A percentile compares a stretch with the other conserved stretches of the same genome.
phyloP scores from a whole-genome alignment of 2,888 invertebrate species.

The Andrena haemorrhoa region DNA sequence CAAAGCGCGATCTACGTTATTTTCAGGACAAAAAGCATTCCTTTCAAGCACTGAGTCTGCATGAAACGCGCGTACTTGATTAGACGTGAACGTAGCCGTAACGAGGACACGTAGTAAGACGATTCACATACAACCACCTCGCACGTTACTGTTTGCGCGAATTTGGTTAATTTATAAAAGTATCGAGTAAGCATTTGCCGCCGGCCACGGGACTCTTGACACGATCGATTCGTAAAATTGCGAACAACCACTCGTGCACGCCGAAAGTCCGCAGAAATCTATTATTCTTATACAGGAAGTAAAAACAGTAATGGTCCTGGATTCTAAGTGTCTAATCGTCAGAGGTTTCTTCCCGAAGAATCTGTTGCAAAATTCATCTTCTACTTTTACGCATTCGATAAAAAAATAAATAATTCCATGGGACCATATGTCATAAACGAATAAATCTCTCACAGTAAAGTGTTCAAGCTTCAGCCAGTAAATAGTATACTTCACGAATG shows the following conservation, averaged over 20 bases:
- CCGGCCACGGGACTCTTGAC: background rate
- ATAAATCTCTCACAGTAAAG: too few species aligned
- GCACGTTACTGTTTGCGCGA: background rate
- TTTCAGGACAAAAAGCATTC: constrained; percentile 44
- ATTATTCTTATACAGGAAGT: too few species aligned
- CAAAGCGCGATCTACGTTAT: constrained; percentile 50
- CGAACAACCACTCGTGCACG: background rate
- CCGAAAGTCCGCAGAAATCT: background rate
- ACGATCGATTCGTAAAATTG: background rate
- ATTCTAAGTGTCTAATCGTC: too few species aligned
- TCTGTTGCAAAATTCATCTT: too few species aligned
- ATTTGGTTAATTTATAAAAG: background rate
- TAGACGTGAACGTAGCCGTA: constrained; percentile 12
- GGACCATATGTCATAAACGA: too few species aligned
- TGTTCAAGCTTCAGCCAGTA: too few species aligned
- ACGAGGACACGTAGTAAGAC: constrained; percentile 59
- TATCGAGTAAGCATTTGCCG: background rate
- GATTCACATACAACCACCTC: constrained; percentile 7
- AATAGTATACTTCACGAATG: too few species aligned
- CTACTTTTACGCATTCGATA: too few species aligned
- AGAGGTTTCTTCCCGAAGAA: too few species aligned
- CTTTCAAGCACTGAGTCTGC: constrained; percentile 49
- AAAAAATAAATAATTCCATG: too few species aligned
- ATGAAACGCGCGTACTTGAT: constrained; percentile 43
- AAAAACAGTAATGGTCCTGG: too few species aligned